Base-by-base conservation (phyloP, 2,888 invertebrate species). In the Drosophila vallismaia region DNA sequence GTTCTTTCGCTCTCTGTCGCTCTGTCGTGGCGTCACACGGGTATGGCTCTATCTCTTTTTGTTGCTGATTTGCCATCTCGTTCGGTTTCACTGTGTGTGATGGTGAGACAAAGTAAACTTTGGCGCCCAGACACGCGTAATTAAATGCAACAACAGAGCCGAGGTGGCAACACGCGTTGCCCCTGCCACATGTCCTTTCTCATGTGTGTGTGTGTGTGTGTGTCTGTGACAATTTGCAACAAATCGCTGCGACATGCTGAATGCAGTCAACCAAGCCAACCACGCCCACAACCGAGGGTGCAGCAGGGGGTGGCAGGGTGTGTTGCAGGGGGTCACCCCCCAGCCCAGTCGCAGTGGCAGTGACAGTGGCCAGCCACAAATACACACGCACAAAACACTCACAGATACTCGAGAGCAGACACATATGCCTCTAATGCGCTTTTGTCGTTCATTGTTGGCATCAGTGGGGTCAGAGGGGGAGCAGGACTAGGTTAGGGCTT, bases 91-190 rank as follows among this genome's bases (percentile, higher is more conserved):
- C 56, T 53, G 67, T 71, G 45, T 51, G 55, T 70, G 19, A 19
- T 77, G 81, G 69, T 75, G 78, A 75, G 81, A 75, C 81, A 79
- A 78, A 84, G 79, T 74, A 78, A 84, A 84, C 77, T 83, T 79
- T 69, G 68, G 51, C 66, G 80, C 58, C 55, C 76, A 78, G 85
- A 74, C 82, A 82, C 79, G 85, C 82, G 82, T 82, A 81, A 81
- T 81, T 81, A 81, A 81, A 85, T 78, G 86, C 81, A 85, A 70
- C 85, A 82, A 82, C 76, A 74, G 78, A 56, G 51, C n/a, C 66
- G 48, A 60, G 64, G 40, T 55, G 53, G 60, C 46, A 40, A 49
- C 50, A 55, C 49, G 63, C 45, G 46, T 51, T 28, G 12, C 26
- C 31, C 12, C 38, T 28, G 1, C 8, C 40, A 4, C n/a, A 19